Conservation (phyloP, 2,888 invertebrate species). For the Lagria hirta region DNA sequence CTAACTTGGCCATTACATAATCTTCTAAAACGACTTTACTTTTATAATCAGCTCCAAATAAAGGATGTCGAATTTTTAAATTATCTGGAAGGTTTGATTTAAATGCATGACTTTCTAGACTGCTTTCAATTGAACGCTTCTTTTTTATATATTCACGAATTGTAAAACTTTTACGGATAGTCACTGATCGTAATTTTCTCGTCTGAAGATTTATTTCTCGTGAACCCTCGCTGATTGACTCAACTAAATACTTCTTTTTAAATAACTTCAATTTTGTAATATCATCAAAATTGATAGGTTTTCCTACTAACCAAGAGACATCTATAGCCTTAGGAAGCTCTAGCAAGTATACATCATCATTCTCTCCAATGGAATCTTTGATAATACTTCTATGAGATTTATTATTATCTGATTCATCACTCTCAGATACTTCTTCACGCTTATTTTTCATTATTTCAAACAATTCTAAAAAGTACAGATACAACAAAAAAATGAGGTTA, state of each 20-base stretch:
- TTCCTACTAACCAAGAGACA: conserved; percentile 27
- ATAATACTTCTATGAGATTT: too few relatives aligned
- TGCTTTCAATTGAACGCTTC: too few relatives aligned
- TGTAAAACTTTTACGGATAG: conserved; percentile 30
- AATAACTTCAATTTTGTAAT: conserved; percentile 34
- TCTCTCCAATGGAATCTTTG: too few relatives aligned
- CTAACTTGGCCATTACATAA: conserved; percentile 11
- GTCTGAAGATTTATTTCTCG: conserved; percentile 24
- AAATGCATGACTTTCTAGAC: conserved; percentile 22
- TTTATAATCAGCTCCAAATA: conserved; percentile 43
- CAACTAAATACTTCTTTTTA: conserved; percentile 33
- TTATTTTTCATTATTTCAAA: too few relatives aligned
- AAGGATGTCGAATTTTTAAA: conserved; percentile 42
- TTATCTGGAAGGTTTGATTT: conserved; percentile 32
- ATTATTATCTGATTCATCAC: too few relatives aligned
- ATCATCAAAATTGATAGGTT: conserved; percentile 29
- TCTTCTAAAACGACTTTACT: conserved; percentile 38
- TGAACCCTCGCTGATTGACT: conserved; percentile 26
- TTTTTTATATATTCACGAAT: conserved; percentile 36
- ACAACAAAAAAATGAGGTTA: too few relatives aligned
- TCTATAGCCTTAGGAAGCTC: conserved; percentile 36
- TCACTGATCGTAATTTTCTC: conserved; percentile 27
- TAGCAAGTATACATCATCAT: conserved; percentile 30
- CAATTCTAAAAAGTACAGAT: too few relatives aligned
- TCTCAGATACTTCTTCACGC: too few relatives aligned